Percentiles rank a stretch among this genome's conserved stretches.
These are phyloP conservation scores for Fundulus diaphanus DNA, from an alignment of 2,797 vertebrate species.

Conservation along the genomic window DNA sequence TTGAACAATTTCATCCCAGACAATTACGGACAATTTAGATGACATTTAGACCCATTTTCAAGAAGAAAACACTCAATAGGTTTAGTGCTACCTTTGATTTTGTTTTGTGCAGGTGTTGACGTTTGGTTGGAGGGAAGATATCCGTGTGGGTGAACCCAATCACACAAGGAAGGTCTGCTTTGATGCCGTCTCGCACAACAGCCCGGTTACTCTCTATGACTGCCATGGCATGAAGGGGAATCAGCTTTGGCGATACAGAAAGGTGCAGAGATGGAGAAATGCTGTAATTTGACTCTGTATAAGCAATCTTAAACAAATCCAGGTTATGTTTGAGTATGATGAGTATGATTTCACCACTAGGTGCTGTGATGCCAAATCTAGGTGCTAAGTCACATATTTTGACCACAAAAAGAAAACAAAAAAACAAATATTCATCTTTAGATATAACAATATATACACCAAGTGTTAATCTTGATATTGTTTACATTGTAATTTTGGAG, in stretches of 20 bases:
- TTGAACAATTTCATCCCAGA: neutral
- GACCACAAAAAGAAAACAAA: no score
- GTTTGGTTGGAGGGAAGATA: slow-evolving; percentile 94
- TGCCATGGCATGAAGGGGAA: slow-evolving; percentile 98
- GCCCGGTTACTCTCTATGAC: slow-evolving; percentile 93
- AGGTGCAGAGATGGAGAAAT: slow-evolving; percentile 70
- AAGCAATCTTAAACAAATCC: neutral
- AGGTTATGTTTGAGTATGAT: neutral
- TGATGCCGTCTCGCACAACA: slow-evolving; percentile 91
- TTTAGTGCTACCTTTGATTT: neutral
- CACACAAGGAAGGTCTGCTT: slow-evolving; percentile 95
- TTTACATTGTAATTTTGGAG: no score
- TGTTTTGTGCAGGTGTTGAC: slow-evolving; percentile 86
- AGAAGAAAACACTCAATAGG: neutral
- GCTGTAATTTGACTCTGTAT: neutral
- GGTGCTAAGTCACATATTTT: no score
- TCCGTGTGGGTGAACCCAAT: slow-evolving; percentile 91
- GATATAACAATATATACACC: no score
- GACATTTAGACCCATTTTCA: neutral
- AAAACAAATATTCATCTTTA: no score
- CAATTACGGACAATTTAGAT: neutral
- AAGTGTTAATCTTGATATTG: no score
- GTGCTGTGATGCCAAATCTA: neutral
- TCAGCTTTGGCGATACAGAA: slow-evolving; percentile 94
- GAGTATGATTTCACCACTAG: no score